Evolutionary conservation across 2,797 vertebrate genomes (phyloP).

Genomic region (Oophaga sylvatica): DNA sequence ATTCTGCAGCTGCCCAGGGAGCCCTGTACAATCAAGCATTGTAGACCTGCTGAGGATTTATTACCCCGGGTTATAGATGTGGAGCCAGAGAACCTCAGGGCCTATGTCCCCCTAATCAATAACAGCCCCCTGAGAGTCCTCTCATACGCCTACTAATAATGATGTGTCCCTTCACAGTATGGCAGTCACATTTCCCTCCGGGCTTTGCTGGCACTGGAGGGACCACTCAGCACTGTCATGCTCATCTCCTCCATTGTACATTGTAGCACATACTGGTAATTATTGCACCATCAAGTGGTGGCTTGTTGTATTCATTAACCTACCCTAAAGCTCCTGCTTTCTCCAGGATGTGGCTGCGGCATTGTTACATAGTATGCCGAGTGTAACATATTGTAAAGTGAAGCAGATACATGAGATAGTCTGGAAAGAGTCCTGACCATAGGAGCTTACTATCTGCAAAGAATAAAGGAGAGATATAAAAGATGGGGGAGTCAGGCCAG

Average conservation of each 20-base stretch:
- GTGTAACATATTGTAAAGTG: not conserved
- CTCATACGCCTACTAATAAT: constrained; percentile 36
- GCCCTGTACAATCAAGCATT: constrained; percentile 36
- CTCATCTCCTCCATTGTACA: too few species aligned
- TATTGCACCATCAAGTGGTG: not conserved
- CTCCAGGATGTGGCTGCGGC: not conserved
- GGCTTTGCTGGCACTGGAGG: constrained; percentile 3
- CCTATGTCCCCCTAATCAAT: constrained; percentile 46
- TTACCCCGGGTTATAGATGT: constrained; percentile 41
- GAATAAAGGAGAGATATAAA: too few species aligned
- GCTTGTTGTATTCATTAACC: not conserved
- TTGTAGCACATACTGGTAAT: constrained; percentile 1
- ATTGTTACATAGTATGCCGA: not conserved
- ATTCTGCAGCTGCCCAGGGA: constrained; percentile 20
- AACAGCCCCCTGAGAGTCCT: not conserved
- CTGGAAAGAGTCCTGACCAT: too few species aligned
- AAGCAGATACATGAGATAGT: too few species aligned
- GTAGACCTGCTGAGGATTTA: constrained; percentile 51
- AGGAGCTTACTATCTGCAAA: too few species aligned
- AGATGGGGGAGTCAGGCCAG: too few species aligned
- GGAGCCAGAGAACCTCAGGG: constrained; percentile 33
- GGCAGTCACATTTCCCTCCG: constrained; percentile 22
- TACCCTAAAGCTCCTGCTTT: not conserved
- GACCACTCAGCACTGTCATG: constrained; percentile 12
- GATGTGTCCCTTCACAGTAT: constrained; percentile 33